phyloP scores from a whole-genome alignment of 2,888 invertebrate genomes.

The Geotrupes spiniger region DNA sequence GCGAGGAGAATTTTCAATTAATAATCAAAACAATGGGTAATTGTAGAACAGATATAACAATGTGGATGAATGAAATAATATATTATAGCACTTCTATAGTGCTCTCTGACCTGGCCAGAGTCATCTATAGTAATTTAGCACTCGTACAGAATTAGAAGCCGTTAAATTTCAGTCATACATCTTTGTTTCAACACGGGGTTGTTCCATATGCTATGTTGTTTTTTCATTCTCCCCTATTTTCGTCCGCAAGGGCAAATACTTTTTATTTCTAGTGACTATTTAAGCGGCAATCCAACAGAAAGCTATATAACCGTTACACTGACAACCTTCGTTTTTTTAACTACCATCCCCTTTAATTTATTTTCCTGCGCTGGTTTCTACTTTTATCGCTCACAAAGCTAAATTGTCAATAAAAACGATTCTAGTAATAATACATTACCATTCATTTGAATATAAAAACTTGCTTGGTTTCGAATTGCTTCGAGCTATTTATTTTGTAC shows the following conservation, averaged over 20 bases:
- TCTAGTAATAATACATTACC: no score
- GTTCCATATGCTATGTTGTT: slow-evolving; percentile 1
- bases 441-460: no score
- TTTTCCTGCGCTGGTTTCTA: no score
- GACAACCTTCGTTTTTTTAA: no score
- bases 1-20: slow-evolving; percentile 26
- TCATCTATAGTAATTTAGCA: slow-evolving; percentile 26
- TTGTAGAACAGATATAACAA: slow-evolving; percentile 27
- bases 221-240: slow-evolving; percentile 1
- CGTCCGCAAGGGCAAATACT: background rate
- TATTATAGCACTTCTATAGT: slow-evolving; percentile 25
- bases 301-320: no score
- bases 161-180: slow-evolving; percentile 30
- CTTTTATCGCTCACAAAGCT: no score
- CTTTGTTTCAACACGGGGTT: slow-evolving; percentile 22
- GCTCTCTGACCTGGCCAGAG: slow-evolving; percentile 24
- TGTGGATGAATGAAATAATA: slow-evolving; percentile 27
- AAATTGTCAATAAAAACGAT: no score
- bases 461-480: no score
- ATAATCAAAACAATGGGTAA: slow-evolving; percentile 25
- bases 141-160: slow-evolving; percentile 31
- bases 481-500: no score
- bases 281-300: slow-evolving; percentile 6
- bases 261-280: slow-evolving; percentile 3
- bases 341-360: no score